These are phyloP conservation scores for Trachelus iudaicus DNA, from an alignment of 2,888 invertebrate species.

Conservation along the genomic window DNA sequence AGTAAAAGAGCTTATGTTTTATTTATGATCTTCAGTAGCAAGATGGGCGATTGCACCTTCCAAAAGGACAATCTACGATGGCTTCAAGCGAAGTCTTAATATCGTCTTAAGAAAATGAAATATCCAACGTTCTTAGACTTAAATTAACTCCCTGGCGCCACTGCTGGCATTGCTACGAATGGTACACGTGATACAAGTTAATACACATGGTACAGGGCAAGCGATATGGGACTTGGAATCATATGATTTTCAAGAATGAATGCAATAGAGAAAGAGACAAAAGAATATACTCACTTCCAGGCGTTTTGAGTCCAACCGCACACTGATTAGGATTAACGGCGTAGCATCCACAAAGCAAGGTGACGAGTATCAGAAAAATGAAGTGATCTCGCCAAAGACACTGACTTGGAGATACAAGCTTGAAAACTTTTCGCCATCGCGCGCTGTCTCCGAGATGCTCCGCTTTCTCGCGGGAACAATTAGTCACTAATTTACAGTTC, in stretches of 20 bases:
- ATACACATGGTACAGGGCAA: no score
- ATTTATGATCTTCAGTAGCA: slow-evolving; percentile 44
- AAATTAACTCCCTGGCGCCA: not conserved
- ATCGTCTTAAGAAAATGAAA: not conserved
- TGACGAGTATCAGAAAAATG: not conserved
- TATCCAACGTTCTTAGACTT: not conserved
- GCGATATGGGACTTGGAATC: no score
- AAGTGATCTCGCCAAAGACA: not conserved
- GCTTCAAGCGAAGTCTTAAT: not conserved
- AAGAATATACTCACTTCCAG: slow-evolving; percentile 54
- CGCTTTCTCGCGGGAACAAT: no score
- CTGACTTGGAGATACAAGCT: not conserved
- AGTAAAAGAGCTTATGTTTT: slow-evolving; percentile 48
- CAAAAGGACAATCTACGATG: no score
- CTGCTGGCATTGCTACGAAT: no score
- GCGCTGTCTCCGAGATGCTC: not conserved
- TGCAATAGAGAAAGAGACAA: slow-evolving; percentile 5
- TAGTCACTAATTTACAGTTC: no score
- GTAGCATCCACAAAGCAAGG: slow-evolving; percentile 2
- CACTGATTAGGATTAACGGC: slow-evolving; percentile 35
- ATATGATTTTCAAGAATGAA: not conserved
- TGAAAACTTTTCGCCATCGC: not conserved
- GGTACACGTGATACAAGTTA: no score
- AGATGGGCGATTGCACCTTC: no score
- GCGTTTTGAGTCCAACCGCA: slow-evolving; percentile 50